Base-by-base conservation (phyloP, 2,888 invertebrate genomes). In the Lobophora halterata region DNA sequence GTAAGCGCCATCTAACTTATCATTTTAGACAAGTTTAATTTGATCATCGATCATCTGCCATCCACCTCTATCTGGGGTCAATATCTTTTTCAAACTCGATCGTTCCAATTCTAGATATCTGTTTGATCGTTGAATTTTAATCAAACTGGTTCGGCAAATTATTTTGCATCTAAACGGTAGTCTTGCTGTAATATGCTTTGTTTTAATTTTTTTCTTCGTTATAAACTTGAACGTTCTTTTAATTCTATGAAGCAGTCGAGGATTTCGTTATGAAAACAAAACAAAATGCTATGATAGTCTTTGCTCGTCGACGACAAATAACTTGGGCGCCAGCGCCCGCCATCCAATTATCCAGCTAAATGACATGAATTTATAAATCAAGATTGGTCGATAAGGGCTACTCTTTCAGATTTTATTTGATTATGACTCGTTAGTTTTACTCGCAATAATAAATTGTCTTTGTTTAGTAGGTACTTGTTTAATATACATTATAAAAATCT, bases 21-120 rank as follows among this genome's bases (percentile, higher is more conserved):
- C 73, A 73, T 73, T 78, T 76, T 75, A 63, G 59, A 54, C 56
- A 61, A 64, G 52, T 68, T 69, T 73, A 70, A 73, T 76, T 70
- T 66, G 61, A 65, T 64, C 72, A 83, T 85, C 79, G 66, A 81
- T 83, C 83, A 83, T 79, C 75, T 69, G 74, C 66, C 75, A 70
- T 74, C 81, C 72, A 75, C 70, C 73, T 76, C 66, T 40, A 62
- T 58, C 59, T 49, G 74, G 66, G 82, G 81, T 85, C 83, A 83
- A 81, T 81, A 82, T 82, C 80, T 83, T 71, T 76, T 71, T 58
- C 64, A 72, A 71, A 74, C 72, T 71, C 67, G 64, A 78, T 71
- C 62, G 61, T 55, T 57, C 54, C 46, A 59, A 58, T 62, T 68
- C 46, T 44, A 45, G 28, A 58, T 65, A 63, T 67, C 66, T 67